phyloP scores from a whole-genome alignment of 2,888 invertebrate genomes.

The Heliconius sara region DNA sequence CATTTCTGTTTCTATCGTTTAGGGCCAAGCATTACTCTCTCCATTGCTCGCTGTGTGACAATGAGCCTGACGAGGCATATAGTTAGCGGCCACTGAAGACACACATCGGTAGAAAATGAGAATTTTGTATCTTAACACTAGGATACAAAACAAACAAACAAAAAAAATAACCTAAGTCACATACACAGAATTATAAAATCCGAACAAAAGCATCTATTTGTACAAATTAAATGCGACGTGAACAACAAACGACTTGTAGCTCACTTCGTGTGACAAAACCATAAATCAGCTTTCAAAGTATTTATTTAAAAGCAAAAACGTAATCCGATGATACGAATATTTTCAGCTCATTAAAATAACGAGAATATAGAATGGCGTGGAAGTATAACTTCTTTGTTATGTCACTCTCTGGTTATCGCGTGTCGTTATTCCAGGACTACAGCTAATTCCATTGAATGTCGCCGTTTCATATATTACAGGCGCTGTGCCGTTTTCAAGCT shows the following conservation, averaged over 20 bases:
- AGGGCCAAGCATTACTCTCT: too few species aligned
- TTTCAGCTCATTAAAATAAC: slow-evolving; percentile 39
- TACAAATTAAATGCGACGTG: slow-evolving; percentile 10
- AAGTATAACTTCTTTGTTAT: slow-evolving; percentile 35
- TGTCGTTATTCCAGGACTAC: slow-evolving; percentile 30
- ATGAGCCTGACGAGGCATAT: too few species aligned
- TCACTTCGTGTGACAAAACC: slow-evolving; percentile 17
- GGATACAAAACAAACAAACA: too few species aligned
- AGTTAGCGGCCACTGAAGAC: too few species aligned
- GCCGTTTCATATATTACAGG: slow-evolving; percentile 34
- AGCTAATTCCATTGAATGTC: slow-evolving; percentile 40
- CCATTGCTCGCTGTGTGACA: too few species aligned
- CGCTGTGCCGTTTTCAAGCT: slow-evolving; percentile 15
- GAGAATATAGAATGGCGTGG: slow-evolving; percentile 20
- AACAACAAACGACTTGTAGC: slow-evolving; percentile 6
- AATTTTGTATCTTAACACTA: too few species aligned
- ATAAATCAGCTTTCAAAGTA: slow-evolving; percentile 24
- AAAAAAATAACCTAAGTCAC: not conserved
- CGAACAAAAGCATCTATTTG: not conserved
- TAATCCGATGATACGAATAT: slow-evolving; percentile 33
- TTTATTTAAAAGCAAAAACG: slow-evolving; percentile 12
- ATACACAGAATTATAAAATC: not conserved
- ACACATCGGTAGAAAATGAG: too few species aligned
- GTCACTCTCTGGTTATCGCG: slow-evolving; percentile 35
- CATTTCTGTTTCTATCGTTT: too few species aligned